Percentiles rank a stretch among this genome's conserved stretches.
phyloP scores from a whole-genome alignment of 64 coral and sea anemone genomes.

The Stichodactyla mertensii region DNA sequence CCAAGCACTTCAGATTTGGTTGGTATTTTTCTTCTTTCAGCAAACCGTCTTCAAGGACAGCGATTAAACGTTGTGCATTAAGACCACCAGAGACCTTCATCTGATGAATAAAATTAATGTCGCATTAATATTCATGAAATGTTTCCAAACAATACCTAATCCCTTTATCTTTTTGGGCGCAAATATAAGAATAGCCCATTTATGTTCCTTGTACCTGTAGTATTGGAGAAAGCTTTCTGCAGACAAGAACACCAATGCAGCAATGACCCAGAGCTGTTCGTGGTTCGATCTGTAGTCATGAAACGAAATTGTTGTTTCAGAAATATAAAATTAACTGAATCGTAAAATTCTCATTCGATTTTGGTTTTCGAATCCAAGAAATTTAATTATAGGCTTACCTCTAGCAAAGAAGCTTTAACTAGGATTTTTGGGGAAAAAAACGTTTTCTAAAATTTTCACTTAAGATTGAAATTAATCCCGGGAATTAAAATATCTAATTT shows the following conservation, averaged over 20 bases:
- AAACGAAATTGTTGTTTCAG: constrained; percentile 10
- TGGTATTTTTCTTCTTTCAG: constrained; percentile 22
- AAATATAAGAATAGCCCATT: background rate
- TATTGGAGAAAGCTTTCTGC: constrained; percentile 13
- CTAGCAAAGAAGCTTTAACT: background rate
- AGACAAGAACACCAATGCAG: constrained; percentile 4
- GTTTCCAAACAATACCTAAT: background rate
- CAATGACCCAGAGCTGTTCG: constrained; percentile 21
- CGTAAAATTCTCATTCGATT: background rate
- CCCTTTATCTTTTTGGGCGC: background rate
- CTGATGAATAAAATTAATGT: background rate
- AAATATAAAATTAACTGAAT: background rate
- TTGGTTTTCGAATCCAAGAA: background rate
- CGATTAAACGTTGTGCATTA: constrained; percentile 2
- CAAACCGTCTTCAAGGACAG: constrained; percentile 14
- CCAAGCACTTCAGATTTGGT: constrained; percentile 27
- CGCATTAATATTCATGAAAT: background rate
- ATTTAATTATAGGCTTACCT: background rate
- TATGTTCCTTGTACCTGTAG: constrained; percentile 10
- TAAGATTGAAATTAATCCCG: background rate
- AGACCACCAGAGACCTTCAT: constrained; percentile 30
- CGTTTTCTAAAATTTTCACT: background rate
- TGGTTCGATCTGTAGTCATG: background rate
- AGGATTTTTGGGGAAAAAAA: background rate
- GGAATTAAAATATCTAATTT: background rate